These are phyloP conservation scores for Scaptomyza flava DNA, from an alignment of 2,888 invertebrate species.

Conservation along the genomic window DNA sequence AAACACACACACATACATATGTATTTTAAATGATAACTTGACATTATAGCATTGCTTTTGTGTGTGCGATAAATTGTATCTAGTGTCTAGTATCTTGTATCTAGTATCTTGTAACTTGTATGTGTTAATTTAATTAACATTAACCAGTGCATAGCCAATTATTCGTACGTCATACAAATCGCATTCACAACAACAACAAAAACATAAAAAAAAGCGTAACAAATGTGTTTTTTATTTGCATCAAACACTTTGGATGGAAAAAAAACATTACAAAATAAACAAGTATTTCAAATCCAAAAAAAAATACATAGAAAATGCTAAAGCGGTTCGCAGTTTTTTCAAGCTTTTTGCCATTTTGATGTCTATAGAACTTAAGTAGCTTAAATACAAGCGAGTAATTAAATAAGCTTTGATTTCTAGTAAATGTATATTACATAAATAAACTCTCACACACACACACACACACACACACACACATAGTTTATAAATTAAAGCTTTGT, in stretches of 20 bases:
- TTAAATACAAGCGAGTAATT: constrained; percentile 54
- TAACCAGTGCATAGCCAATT: constrained; percentile 71
- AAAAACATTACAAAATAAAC: constrained; percentile 4
- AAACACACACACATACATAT: constrained; percentile 11
- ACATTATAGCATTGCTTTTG: constrained; percentile 52
- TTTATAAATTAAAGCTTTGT: constrained; percentile 42
- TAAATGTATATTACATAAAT: constrained; percentile 55
- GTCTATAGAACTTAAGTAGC: constrained; percentile 70
- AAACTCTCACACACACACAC: constrained; percentile 17
- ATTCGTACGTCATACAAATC: constrained; percentile 44
- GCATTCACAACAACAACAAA: constrained; percentile 1
- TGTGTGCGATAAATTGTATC: constrained; percentile 38
- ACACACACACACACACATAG: constrained; percentile 18
- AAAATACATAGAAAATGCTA: constrained; percentile 31
- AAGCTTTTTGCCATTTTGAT: constrained; percentile 77
- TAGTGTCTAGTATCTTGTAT: constrained; percentile 9
- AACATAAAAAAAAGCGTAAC: constrained; percentile 7
- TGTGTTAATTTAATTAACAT: constrained; percentile 73
- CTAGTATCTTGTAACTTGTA: constrained; percentile 18
- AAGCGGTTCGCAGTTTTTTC: constrained; percentile 61
- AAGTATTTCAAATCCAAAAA: constrained; percentile 36
- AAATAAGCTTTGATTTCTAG: constrained; percentile 56
- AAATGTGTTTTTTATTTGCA: constrained; percentile 50
- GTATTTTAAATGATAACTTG: constrained; percentile 31
- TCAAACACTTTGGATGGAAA: constrained; percentile 22